Conservation (phyloP, 2,113 vertebrate genomes). For the Lota lota region DNA sequence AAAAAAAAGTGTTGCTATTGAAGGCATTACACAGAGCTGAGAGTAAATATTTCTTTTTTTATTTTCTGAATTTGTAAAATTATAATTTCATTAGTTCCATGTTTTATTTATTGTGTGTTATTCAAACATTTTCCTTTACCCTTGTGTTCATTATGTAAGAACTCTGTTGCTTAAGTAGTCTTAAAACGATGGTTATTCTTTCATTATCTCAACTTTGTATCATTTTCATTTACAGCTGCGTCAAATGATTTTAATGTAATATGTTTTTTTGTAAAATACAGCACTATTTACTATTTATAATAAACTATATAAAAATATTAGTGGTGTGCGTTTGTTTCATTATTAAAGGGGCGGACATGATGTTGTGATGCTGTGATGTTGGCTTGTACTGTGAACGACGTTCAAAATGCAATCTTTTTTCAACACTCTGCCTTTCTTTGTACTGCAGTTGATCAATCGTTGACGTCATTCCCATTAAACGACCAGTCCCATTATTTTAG, state of each 20-base stretch:
- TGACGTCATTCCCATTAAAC: too few relatives aligned
- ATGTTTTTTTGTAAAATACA: constrained; percentile 75
- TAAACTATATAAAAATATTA: constrained; percentile 65
- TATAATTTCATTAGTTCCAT: constrained; percentile 37
- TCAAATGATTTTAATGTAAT: constrained; percentile 66
- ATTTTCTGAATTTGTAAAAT: constrained; percentile 41
- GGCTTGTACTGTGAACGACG: background rate
- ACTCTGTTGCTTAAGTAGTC: constrained; percentile 49
- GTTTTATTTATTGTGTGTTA: constrained; percentile 70
- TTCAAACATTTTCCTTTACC: constrained; percentile 35
- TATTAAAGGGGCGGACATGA: too few relatives aligned
- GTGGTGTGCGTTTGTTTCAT: constrained; percentile 7
- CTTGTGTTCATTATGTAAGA: constrained; percentile 31
- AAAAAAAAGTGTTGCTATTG: constrained; percentile 47
- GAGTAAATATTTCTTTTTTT: constrained; percentile 31
- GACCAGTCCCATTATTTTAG: too few relatives aligned
- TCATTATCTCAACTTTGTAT: constrained; percentile 50
- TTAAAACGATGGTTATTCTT: constrained; percentile 53
- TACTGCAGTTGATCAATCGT: background rate
- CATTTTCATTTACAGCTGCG: constrained; percentile 52
- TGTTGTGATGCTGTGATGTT: too few relatives aligned
- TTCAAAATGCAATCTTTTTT: background rate
- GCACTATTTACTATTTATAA: constrained; percentile 84
- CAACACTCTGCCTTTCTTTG: background rate
- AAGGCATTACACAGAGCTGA: constrained; percentile 46